Evolutionary conservation across 2,888 invertebrate genomes (phyloP), one percentile per base, ranked within the genome.

Genomic region (Choreutis nemorana): DNA sequence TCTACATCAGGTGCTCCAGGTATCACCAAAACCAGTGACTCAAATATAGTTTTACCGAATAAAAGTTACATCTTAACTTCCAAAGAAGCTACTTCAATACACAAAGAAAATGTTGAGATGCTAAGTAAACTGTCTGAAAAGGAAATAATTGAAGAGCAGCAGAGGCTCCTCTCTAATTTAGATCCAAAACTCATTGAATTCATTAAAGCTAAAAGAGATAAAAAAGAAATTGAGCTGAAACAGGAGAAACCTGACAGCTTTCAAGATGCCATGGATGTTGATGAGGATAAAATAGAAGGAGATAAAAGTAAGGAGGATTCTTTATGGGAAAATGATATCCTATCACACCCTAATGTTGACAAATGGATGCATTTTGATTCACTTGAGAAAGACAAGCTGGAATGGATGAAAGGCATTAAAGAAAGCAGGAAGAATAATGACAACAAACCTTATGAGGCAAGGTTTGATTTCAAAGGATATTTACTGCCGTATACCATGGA

Each of bases 321-420:
- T 20, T 42, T 81, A 20, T 72, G 82, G 49, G 82, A 83, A n/a
- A 71, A 80, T 45, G 82, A 85, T 48, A 58, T 87, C 15, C 46
- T 87, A 3, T 72, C 81, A 9, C 78, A 82, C 40, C 83, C 87
- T 12, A 72, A 84, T 36, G 61, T 86, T 0, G 82, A 85, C 34
- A 84, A 86, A 26, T 95, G 93, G 91, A 56, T 94, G 1, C 84
- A 95, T 56, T 96, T 96, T 83, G 85, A 92, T 59, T 80, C 84
- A n/a, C 58, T 94, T 23, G 97, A 97, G 65, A 82, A 83, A 38
- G 90, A 91, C 41, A 97, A 97, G 61, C 60, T 96, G 10, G 86
- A 89, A 48, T 97, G 97, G 96, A 91, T 93, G 83, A 87, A 87
- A 55, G 75, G 82, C 20, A 71, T 85, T 21, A 65, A 82, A 28